Base-by-base conservation (phyloP, 2,888 invertebrate genomes). In the Drosophila parthenogenetica region DNA sequence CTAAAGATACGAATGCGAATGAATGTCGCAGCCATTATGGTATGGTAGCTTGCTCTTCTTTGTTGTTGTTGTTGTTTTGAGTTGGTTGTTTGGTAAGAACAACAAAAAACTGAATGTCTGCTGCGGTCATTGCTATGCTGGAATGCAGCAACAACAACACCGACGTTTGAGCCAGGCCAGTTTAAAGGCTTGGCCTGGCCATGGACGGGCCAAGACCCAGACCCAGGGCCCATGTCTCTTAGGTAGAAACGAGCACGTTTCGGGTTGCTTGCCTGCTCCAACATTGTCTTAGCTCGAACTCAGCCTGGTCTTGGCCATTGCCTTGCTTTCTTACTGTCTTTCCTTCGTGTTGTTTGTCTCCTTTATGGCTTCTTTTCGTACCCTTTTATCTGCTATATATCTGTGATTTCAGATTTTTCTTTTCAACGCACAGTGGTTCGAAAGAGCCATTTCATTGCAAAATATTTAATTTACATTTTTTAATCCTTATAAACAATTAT, bases 1-100 rank as follows among this genome's bases (percentile, higher is more conserved):
- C 48, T 10, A 55, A 32, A 73, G 77, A 73, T 50, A 78, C 87
- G 73, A 69, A 84, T 73, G 78, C 85, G 84, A 88, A 88, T 74
- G 89, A 87, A 88, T 89, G 89, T 89, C 89, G 89, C 85, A 89
- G 89, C 87, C 83, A 86, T 88, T 88, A 83, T 80, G 87, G 69
- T 73, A 73, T 72, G 42, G 59, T 53, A 29, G 8, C 58, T 14
- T 49, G 66, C 35, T 11, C 48, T 32, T 64, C 57, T 32, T 63
- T 63, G 35, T 49, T 58, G 42, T 17, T 73, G 68, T 53, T 72
- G 64, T 77, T 87, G 74, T 77, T 84, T 87, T 72, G 74, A 80
- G 69, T 53, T 71, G 69, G 51, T 50, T 55, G 60, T 69, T 58
- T 57, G 29, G 29, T 29, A 29, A 7, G 29, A 29, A 62, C 72